Conservation (phyloP, 2,797 vertebrate genomes). For the Streptopelia turtur region DNA sequence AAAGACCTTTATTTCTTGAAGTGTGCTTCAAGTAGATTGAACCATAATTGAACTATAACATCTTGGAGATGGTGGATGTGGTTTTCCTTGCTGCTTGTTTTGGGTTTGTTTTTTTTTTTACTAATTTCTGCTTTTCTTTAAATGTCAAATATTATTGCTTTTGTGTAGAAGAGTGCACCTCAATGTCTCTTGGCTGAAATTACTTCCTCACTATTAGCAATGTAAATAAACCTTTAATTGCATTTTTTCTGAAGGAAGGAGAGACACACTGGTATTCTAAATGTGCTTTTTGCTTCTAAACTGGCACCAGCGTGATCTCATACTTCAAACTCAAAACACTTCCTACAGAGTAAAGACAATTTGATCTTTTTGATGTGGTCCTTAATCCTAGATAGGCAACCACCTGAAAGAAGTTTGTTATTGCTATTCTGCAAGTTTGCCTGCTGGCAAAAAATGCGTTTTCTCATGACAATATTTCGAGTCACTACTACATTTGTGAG, state of each 20-base stretch:
- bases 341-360: neutral
- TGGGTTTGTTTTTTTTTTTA: neutral
- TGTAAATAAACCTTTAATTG: neutral
- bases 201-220: neutral
- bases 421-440: neutral
- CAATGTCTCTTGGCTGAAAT: neutral
- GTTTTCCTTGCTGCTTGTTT: neutral
- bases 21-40: neutral
- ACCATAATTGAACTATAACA: accelerated
- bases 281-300: neutral
- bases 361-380: conserved; percentile 48
- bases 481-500: neutral
- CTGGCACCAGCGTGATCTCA: neutral
- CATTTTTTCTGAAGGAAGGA: neutral
- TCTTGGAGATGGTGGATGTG: neutral
- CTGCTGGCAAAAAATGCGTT: neutral
- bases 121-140: neutral
- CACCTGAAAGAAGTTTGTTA: neutral
- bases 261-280: neutral
- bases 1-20: neutral
- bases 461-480: neutral
- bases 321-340: neutral
- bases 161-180: neutral
- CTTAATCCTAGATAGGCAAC: neutral
- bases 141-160: neutral